These are phyloP conservation scores for Xiphydria camelus DNA, from an alignment of 2,888 invertebrate genomes.

Conservation along the genomic window DNA sequence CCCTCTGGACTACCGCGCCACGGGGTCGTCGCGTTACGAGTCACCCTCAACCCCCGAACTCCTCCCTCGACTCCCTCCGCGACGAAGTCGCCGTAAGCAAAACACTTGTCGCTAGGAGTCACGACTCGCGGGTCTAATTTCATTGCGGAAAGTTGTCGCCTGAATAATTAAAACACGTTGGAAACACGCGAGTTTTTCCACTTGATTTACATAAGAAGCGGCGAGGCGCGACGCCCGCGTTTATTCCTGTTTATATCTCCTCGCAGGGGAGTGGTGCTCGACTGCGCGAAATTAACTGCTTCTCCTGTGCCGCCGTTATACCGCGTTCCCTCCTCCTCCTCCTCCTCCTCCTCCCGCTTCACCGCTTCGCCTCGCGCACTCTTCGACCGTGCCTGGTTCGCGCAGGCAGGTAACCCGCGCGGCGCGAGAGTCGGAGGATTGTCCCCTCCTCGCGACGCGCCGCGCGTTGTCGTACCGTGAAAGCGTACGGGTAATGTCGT, in stretches of 20 bases:
- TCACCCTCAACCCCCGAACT: neutral
- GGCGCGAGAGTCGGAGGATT: too few species aligned
- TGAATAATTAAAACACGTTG: slow-evolving; percentile 54
- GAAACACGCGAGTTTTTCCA: slow-evolving; percentile 49
- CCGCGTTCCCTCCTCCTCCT: neutral
- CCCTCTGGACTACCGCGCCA: too few species aligned
- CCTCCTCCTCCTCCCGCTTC: neutral
- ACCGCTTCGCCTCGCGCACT: too few species aligned
- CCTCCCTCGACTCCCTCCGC: slow-evolving; percentile 8
- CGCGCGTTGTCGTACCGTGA: too few species aligned
- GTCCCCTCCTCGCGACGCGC: too few species aligned
- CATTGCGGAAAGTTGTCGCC: slow-evolving; percentile 54
- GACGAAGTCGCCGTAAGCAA: slow-evolving; percentile 37
- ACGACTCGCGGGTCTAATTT: slow-evolving; percentile 49
- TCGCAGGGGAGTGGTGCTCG: slow-evolving; percentile 4
- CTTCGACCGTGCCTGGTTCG: too few species aligned
- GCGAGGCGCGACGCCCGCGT: slow-evolving; percentile 6
- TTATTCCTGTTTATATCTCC: slow-evolving; percentile 5
- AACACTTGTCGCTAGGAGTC: slow-evolving; percentile 51
- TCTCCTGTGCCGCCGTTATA: slow-evolving; percentile 13
- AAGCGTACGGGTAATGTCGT: too few species aligned
- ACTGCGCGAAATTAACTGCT: slow-evolving; percentile 33
- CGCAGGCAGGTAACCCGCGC: too few species aligned
- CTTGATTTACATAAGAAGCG: slow-evolving; percentile 49
- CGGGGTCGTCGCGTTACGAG: neutral